Evolutionary conservation across 2,797 vertebrate species (phyloP), one percentile per base, ranked within the genome.

Genomic region (Cuniculus paca): DNA sequence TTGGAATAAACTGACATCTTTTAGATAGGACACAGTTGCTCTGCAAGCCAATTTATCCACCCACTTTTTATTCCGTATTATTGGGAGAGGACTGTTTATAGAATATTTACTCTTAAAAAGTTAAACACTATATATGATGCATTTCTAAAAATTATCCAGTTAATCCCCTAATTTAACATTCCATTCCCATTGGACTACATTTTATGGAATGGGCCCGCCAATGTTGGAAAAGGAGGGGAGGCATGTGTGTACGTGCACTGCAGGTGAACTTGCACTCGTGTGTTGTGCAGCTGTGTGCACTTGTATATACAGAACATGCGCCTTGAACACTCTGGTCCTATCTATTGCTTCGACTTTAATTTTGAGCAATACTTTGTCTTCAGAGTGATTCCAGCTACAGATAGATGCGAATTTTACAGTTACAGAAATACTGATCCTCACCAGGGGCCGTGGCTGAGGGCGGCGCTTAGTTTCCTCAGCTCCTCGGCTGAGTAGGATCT

Each of bases 141-240:
- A 80, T 93, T 92, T 92, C 52, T 96, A 88, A 91, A 39, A 95
- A 93, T 92, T 95, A 93, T 70, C 52, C 5, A 11, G 22, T 94
- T 45, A 84, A 94, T 93, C 50, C 72, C 95, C 87, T 82, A 85
- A 91, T 92, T 81, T 61, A 68, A 78, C 58, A 80, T 93, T 96
- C 42, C 65, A 36, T 95, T 89, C 74, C 48, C 52, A 39, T 91
- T 91, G 80, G 45, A 79, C 75, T 72, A 12, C n/a, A n/a, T 82
- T 86, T 95, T 78, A 82, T 86, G 95, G 95, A 81, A 79, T 80
- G 65, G 12, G 3, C n/a, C 52, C 86, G 3, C 28, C 81, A 77
- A 16, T 77, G 84, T 95, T 89, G 85, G 78, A 87, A 48, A 50
- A 10, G 75, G 24, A 13, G 34, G 28, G 22, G 16, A 6, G 10